Evolutionary conservation across 1,140 invertebrate genomes (phyloP).

Genomic region (Asobara japonica): DNA sequence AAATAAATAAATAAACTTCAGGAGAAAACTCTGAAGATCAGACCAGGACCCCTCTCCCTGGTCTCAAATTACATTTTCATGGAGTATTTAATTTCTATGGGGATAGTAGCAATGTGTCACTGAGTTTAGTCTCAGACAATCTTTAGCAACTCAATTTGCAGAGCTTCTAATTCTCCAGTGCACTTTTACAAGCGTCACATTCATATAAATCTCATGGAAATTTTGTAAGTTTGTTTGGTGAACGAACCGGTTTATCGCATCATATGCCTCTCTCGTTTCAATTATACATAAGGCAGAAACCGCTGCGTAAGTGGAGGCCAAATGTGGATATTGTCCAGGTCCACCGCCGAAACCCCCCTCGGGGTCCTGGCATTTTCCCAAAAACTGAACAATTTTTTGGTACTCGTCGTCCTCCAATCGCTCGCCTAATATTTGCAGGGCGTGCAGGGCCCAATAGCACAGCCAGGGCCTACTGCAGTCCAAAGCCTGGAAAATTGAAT

Average conservation of each 20-base stretch:
- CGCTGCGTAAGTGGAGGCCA: constrained; percentile 97
- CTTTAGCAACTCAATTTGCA: no score
- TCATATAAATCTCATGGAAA: no score
- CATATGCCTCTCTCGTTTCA: constrained; percentile 86
- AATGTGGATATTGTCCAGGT: constrained; percentile 89
- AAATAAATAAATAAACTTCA: no score
- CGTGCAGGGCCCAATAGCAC: constrained; percentile 95
- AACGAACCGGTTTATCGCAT: constrained; percentile 82
- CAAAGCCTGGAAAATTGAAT: constrained; percentile 70
- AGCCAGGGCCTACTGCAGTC: constrained; percentile 96
- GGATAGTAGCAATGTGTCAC: no score
- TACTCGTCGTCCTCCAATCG: constrained; percentile 75
- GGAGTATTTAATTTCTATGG: no score
- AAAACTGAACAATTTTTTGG: constrained; percentile 75
- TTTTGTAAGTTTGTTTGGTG: not conserved
- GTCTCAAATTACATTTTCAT: no score
- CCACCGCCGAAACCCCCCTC: constrained; percentile 95
- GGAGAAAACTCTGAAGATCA: no score
- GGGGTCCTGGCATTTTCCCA: constrained; percentile 79
- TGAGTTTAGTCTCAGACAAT: no score
- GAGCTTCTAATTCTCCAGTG: no score
- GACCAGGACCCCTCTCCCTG: no score
- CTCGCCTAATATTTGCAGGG: constrained; percentile 83
- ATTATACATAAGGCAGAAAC: constrained; percentile 92
- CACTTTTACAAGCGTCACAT: no score